Evolutionary conservation across 1,140 invertebrate species (phyloP), one percentile per base, ranked within the genome.

Genomic region (Colletes latitarsis): DNA sequence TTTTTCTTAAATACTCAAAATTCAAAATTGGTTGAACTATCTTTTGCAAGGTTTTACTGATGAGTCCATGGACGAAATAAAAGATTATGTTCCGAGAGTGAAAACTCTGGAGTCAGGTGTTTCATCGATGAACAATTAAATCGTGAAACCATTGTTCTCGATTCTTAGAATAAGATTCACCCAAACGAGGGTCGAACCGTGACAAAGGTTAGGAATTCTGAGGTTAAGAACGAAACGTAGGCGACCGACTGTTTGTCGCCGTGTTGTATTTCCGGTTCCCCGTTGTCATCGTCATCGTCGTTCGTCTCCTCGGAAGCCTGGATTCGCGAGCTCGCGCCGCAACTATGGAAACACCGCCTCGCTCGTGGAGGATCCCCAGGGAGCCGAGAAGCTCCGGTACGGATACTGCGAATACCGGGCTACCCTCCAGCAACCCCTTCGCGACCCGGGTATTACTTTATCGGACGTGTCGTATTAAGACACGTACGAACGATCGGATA

Each of bases 341-440:
- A 84, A 70, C 66, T 86, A 86, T 85, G 79, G 74, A 84, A 86
- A 86, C 66, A 82, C 77, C 74, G 64, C n/a, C 21, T 70, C 49
- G 66, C 57, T 80, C 71, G 76, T 62, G 46, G 49, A 77, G 63
- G 73, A 73, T 87, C 73, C 67, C 75, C 57, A 10, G 73, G 64
- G 43, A n/a, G 53, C 12, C 68, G 55, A 55, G 66, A 69, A 63
- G 39, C 71, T 55, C 14, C 71, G 66, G 8, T 14, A 17, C 41
- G 43, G 53, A 81, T 81, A 30, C 57, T 82, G 68, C 46, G 52
- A 69, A 77, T 69, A 55, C 82, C 78, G 43, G 55, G 19, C 63
- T 30, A 19, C 60, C 9, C 15, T 43, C 49, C 49, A 49, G 10
- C 19, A 4, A 3, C 14, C 19, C 10, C 41, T 3, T 3, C 21